Evolutionary conservation across 1,140 invertebrate genomes (phyloP), one percentile per base, ranked within the genome.

Genomic region (Drosophila santomea): DNA sequence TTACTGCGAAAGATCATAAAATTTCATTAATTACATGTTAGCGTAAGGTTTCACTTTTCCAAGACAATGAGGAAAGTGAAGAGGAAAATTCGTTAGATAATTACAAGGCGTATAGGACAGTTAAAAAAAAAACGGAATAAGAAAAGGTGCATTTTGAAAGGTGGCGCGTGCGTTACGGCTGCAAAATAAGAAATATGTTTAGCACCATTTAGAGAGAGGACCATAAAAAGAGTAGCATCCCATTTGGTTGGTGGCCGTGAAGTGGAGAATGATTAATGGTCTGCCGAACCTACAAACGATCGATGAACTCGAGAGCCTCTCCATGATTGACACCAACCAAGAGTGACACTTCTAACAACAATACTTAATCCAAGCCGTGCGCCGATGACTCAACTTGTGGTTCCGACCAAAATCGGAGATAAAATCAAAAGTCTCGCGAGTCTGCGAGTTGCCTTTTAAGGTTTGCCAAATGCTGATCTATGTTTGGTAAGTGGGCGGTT

Each of bases 21-120:
- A 82, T 38, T 79, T 76, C 83, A 86, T 86, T 86, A 86, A 86
- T 86, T 69, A 88, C 56, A 77, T 7, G 63, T 51, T 77, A 56
- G 55, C 67, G 63, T 1, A n/a, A n/a, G 64, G 67, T 71, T 71
- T 71, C 57, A 59, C 47, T 59, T 38, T 57, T 55, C 41, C 41
- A 15, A 67, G 32, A 69, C 55, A 55, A 47, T 45, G 67, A 25
- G 66, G 54, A 44, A 68, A 50, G 17, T 43, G 25, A 41, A 61
- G 39, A 72, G 15, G 43, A 28, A 68, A 51, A 56, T 58, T 55
- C 47, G 67, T n/a, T 23, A 74, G 60, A 78, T 85, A 85, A 85
- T 85, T 78, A 79, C 17, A 59, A 48, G 63, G 54, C 50, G 67
- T 69, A 35, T 57, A n/a, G 15, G 50, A 32, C 25, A 38, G 62